Evolutionary conservation across 2,113 vertebrate genomes (phyloP).

Genomic region (Rhynchomys soricoides): DNA sequence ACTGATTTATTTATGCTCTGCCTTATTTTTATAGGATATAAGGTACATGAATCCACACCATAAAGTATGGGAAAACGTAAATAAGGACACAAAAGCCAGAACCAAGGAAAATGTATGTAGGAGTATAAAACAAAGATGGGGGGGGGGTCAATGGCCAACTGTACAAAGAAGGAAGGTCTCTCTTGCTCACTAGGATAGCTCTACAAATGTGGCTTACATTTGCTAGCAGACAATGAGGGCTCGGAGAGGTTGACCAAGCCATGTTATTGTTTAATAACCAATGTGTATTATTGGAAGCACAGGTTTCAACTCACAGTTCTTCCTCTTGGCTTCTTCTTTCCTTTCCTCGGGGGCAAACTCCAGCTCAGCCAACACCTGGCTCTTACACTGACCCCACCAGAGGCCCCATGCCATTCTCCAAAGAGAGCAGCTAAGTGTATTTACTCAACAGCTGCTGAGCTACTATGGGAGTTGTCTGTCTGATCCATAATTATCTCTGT

Average conservation of each 20-base stretch:
- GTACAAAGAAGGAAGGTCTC: not conserved
- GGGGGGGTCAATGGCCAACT: not conserved
- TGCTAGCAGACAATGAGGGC: not conserved
- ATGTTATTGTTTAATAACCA: not conserved
- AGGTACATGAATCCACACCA: not conserved
- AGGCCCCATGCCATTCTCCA: not conserved
- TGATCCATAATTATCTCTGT: not conserved
- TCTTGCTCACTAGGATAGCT: not conserved
- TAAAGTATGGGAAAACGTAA: not conserved
- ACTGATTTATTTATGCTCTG: constrained; percentile 44
- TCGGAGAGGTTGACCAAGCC: not conserved
- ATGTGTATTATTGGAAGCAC: constrained; percentile 5
- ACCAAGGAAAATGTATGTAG: not conserved
- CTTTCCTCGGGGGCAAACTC: constrained; percentile 3
- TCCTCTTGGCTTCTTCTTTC: not conserved
- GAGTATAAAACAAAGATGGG: constrained; percentile 10
- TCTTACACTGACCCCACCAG: not conserved
- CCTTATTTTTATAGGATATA: constrained; percentile 17
- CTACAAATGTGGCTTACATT: not conserved
- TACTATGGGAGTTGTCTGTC: not conserved
- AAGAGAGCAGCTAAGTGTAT: not conserved
- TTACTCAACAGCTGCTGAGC: not conserved
- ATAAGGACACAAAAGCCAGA: constrained; percentile 35
- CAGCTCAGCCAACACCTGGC: not conserved
- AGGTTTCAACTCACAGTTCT: not conserved